Evolutionary conservation across 2,888 invertebrate genomes (phyloP).

Genomic region (Noctuana brunneofusca): DNA sequence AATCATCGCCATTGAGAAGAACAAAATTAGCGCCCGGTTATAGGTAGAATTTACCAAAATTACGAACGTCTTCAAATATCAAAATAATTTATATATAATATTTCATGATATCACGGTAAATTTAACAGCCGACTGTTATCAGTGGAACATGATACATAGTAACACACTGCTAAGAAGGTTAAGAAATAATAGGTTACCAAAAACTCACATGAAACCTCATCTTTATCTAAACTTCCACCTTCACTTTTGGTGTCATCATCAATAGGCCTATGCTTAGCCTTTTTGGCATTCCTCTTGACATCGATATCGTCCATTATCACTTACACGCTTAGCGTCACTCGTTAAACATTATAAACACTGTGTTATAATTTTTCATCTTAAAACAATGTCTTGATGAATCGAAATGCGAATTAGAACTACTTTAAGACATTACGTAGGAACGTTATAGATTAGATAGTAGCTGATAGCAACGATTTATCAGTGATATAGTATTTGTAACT

Average conservation of each 20-base stretch:
- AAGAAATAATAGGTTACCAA: constrained; percentile 31
- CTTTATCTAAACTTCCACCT: constrained; percentile 61
- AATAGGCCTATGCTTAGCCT: constrained; percentile 64
- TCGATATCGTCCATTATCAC: constrained; percentile 63
- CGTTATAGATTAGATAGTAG: constrained; percentile 70
- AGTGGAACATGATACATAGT: too few species aligned
- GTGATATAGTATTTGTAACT: constrained; percentile 26
- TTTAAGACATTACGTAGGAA: constrained; percentile 63
- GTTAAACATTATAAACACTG: constrained; percentile 40
- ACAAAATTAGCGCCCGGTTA: too few species aligned
- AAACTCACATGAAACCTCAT: constrained; percentile 59
- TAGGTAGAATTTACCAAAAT: too few species aligned
- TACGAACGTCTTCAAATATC: too few species aligned
- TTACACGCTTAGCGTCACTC: constrained; percentile 32
- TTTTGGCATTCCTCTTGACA: constrained; percentile 49
- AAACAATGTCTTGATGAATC: constrained; percentile 54
- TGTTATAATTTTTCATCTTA: constrained; percentile 39
- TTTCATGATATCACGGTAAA: too few species aligned
- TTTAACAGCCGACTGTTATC: too few species aligned
- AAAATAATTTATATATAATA: too few species aligned
- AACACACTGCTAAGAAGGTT: neutral
- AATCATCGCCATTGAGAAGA: too few species aligned
- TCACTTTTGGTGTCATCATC: constrained; percentile 75
- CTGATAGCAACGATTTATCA: constrained; percentile 33
- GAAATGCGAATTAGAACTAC: constrained; percentile 65